Percentiles rank a stretch among this genome's conserved stretches.
Conservation (phyloP, 2,113 vertebrate genomes). For the Austrofundulus limnaeus region DNA sequence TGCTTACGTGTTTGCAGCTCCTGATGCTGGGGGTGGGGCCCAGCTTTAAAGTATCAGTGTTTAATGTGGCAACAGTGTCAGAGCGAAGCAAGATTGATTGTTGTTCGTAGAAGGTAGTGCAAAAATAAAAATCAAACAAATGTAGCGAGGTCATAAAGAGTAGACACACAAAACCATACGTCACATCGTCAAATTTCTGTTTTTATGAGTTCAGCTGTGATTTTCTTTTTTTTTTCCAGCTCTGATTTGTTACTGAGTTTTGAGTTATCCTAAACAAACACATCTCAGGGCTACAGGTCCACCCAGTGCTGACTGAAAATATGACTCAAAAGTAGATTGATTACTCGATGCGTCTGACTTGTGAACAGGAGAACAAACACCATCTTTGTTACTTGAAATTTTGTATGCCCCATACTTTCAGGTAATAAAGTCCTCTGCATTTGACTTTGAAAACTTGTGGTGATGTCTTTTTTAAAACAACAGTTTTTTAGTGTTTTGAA, state of each 20-base stretch:
- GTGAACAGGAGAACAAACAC: slow-evolving; percentile 59
- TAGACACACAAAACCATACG: slow-evolving; percentile 27
- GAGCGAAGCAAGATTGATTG: slow-evolving; percentile 46
- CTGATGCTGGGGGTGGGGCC: slow-evolving; percentile 46
- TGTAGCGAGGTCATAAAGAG: slow-evolving; percentile 51
- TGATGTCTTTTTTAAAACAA: neutral
- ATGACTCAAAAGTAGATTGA: slow-evolving; percentile 11
- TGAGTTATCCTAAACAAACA: slow-evolving; percentile 23
- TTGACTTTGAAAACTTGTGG: slow-evolving; percentile 55
- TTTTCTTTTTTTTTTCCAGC: slow-evolving; percentile 41
- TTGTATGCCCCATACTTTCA: slow-evolving; percentile 71
- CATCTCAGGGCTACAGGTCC: slow-evolving; percentile 35
- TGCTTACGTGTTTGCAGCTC: slow-evolving; percentile 53
- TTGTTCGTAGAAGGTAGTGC: slow-evolving; percentile 64
- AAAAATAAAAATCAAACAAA: slow-evolving; percentile 52
- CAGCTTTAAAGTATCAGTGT: slow-evolving; percentile 50
- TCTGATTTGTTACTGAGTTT: slow-evolving; percentile 29
- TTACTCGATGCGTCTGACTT: slow-evolving; percentile 44
- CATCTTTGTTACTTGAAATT: slow-evolving; percentile 73
- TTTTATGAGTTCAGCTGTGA: slow-evolving; percentile 14
- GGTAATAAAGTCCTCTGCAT: slow-evolving; percentile 78
- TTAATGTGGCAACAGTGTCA: slow-evolving; percentile 39
- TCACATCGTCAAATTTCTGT: slow-evolving; percentile 9
- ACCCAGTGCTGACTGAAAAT: slow-evolving; percentile 27
- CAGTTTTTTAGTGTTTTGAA: neutral